Conservation (phyloP, 1,140 invertebrate species). For the Drosophila cardini region DNA sequence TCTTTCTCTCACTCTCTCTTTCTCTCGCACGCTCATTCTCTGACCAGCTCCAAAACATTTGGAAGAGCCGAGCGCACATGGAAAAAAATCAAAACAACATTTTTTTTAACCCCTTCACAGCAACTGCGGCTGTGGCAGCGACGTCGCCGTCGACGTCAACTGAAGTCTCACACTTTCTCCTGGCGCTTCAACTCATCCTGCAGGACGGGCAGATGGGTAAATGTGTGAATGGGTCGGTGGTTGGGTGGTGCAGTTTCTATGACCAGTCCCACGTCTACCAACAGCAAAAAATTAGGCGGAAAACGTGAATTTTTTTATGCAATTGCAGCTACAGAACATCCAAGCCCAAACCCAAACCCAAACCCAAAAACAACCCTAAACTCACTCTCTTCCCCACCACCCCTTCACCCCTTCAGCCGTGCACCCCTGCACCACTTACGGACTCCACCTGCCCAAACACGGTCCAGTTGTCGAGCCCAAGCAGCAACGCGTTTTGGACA, state of each 20-base stretch:
- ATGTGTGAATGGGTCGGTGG: neutral
- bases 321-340: conserved; percentile 61
- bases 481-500: conserved; percentile 69
- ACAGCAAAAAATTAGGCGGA: conserved; percentile 76
- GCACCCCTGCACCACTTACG: no score
- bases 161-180: conserved; percentile 28
- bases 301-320: conserved; percentile 72
- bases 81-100: conserved; percentile 77
- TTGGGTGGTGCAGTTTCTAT: conserved; percentile 60
- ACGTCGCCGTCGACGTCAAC: conserved; percentile 17
- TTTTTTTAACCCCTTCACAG: conserved; percentile 78
- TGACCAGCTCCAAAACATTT: conserved; percentile 60
- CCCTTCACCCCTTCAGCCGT: neutral
- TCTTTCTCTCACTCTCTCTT: conserved; percentile 14
- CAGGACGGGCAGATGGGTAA: no score
- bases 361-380: neutral
- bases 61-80: conserved; percentile 43
- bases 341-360: conserved; percentile 20
- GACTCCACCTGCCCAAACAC: neutral
- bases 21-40: conserved; percentile 4
- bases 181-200: conserved; percentile 21
- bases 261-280: conserved; percentile 53
- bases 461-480: conserved; percentile 17
- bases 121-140: conserved; percentile 34
- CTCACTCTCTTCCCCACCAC: neutral